phyloP scores from a whole-genome alignment of 2,113 vertebrate genomes.

The Rattus norvegicus region GRCr8 NC_086022.1:170607501-170608000 shows the following conservation, averaged over 20 bases:
- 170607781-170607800: background rate
- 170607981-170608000: background rate
- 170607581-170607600: conserved; percentile 52
- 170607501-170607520: conserved; percentile 2
- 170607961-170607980: background rate
- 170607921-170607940: background rate
- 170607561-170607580: background rate
- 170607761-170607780: background rate
- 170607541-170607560: conserved; percentile 17
- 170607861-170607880: background rate
- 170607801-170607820: background rate
- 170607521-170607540: conserved; percentile 29
- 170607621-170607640: conserved; percentile 41
- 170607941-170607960: background rate
- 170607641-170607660: background rate
- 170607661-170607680: conserved; percentile 36
- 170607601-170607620: conserved; percentile 59
- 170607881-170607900: background rate
- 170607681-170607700: background rate
- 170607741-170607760: background rate
- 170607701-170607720: conserved; percentile 25
- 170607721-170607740: background rate
- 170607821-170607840: background rate
- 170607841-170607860: background rate
- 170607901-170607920: background rate